A percentile compares a stretch with the other conserved stretches of the same genome.
Conservation (phyloP, 1,140 invertebrate genomes). For the Drosophila albomicans region DNA sequence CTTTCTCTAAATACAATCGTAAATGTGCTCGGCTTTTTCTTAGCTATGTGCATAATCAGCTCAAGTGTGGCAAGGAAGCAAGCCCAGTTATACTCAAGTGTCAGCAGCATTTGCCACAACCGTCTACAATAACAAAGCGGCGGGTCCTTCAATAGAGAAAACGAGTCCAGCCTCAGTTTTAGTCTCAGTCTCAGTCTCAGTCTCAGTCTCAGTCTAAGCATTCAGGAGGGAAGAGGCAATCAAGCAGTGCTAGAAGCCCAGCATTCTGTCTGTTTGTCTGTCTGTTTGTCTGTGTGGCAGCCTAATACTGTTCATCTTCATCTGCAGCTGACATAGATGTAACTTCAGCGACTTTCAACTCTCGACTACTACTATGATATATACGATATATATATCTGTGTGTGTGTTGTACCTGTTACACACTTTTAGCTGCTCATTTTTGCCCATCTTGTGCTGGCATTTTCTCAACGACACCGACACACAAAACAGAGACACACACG, state of each 20-base stretch:
- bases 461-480: background rate
- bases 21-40: conserved; percentile 26
- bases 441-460: conserved; percentile 8
- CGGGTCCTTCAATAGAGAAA: conserved; percentile 39
- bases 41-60: conserved; percentile 65
- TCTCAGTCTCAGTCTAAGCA: background rate
- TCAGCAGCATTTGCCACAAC: conserved; percentile 63
- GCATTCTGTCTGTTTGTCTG: too few relatives aligned
- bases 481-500: background rate
- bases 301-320: conserved; percentile 20
- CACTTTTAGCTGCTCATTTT: conserved; percentile 61
- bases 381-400: too few relatives aligned
- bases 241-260: background rate
- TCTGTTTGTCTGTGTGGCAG: too few relatives aligned
- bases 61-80: conserved; percentile 55
- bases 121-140: conserved; percentile 63
- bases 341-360: conserved; percentile 46
- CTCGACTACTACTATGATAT: background rate
- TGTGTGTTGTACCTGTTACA: conserved; percentile 42
- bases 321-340: conserved; percentile 44
- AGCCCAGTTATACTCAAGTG: conserved; percentile 70
- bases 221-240: background rate
- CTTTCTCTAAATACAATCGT: background rate
- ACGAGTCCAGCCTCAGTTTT: conserved; percentile 3
- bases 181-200: too few relatives aligned